These are phyloP conservation scores for Deroptyus accipitrinus DNA, from an alignment of 2,113 vertebrate species.

Conservation along the genomic window DNA sequence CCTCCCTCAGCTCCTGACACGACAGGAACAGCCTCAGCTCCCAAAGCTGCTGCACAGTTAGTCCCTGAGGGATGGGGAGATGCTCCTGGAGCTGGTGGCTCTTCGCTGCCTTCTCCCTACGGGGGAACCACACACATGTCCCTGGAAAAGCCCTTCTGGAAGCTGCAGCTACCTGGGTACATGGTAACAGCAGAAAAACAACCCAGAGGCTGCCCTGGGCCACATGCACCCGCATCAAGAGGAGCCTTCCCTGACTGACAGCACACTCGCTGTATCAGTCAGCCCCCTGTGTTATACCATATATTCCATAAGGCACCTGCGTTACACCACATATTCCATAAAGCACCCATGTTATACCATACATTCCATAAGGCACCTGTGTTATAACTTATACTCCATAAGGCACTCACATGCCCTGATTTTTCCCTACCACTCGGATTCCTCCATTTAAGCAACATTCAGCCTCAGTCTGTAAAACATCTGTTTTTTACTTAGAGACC, in stretches of 20 bases:
- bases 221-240: fast-evolving
- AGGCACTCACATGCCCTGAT: fast-evolving
- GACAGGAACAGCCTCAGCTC: not conserved
- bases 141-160: not conserved
- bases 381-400: fast-evolving
- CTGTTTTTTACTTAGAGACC: not conserved
- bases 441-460: not conserved
- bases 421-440: not conserved
- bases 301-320: too few species aligned
- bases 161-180: not conserved
- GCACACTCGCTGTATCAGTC: fast-evolving
- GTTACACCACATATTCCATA: too few species aligned
- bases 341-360: too few species aligned
- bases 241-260: not conserved
- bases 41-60: fast-evolving
- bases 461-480: not conserved
- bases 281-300: too few species aligned
- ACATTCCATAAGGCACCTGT: fast-evolving
- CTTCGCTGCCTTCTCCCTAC: not conserved
- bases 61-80: not conserved
- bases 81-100: not conserved
- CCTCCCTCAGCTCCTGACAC: not conserved
- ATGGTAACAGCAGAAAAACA: not conserved
- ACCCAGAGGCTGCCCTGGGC: not conserved
- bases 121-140: not conserved